Evolutionary conservation across 2,113 vertebrate genomes (phyloP).

Genomic region (Cephalopholis sonnerati): DNA sequence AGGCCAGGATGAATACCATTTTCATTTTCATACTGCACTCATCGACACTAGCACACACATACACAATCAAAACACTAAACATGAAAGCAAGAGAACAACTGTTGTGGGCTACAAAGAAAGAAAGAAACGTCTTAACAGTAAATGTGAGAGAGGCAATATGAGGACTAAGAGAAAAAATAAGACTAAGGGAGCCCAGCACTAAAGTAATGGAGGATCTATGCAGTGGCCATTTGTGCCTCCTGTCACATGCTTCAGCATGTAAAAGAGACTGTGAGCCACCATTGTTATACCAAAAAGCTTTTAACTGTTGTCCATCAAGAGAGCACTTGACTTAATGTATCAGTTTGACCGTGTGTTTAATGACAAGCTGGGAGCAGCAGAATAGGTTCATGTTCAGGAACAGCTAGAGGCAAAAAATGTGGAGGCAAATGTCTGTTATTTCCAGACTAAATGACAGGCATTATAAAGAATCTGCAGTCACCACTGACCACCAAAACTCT

Average conservation of each 20-base stretch:
- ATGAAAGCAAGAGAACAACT: not conserved
- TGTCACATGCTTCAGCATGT: constrained; percentile 6
- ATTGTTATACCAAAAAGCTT: constrained; percentile 6
- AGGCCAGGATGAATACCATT: not conserved
- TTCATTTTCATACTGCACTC: constrained; percentile 7
- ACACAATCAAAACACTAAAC: not conserved
- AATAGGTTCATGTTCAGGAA: not conserved
- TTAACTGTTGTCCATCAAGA: constrained; percentile 7
- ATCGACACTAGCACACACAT: not conserved
- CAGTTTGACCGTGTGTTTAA: constrained; percentile 5
- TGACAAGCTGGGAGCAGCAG: constrained; percentile 8
- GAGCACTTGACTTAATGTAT: constrained; percentile 32
- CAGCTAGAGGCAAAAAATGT: not conserved
- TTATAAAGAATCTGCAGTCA: not conserved
- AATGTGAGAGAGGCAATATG: not conserved
- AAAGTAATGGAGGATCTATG: not conserved
- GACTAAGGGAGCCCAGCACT: not conserved
- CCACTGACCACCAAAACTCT: not conserved
- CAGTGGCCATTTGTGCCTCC: not conserved
- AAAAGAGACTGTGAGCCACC: not conserved
- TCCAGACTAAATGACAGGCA: constrained; percentile 2
- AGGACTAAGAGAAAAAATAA: not conserved
- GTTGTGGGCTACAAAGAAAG: constrained; percentile 51
- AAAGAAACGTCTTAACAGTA: constrained; percentile 38
- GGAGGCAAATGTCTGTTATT: not conserved